Base-by-base conservation (phyloP, 2,113 vertebrate species). In the Casuarius casuarius region DNA sequence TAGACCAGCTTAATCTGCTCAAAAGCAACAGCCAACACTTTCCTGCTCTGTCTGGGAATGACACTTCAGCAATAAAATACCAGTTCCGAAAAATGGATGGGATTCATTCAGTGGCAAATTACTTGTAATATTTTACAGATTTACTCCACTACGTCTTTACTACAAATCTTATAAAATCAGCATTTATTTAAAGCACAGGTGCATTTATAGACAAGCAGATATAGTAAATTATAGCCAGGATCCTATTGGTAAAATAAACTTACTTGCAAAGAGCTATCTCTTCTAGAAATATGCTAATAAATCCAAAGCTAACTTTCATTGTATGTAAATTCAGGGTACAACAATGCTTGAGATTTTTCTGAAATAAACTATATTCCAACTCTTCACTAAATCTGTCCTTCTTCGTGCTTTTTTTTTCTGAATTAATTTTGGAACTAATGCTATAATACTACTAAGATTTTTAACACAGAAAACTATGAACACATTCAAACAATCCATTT, bases 81-180 rank as follows among this genome's bases (percentile, higher is more conserved):
- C 44, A 86, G 82, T 96, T 91, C 67, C 59, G 87, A 96, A 97
- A 93, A 96, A 97, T 42, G 81, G 72, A 96, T 87, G 68, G 42
- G 77, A 61, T 66, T 77, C 49, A 84, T 90, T 94, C 86, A 95
- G 51, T 44, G 17, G 58, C 67, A 97, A 97, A 95, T 83, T 92
- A 94, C 87, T 95, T 94, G 63, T 44, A 94, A 76, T 93, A 96
- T 94, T 97, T 96, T 89, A 94, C 21, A 95, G 90, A 96, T 96
- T 96, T 97, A 89, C 21, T 93, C 68, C 58, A 92, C 93, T 92
- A 96, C 48, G 95, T 62, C 56, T 84, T 84, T 78, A 92, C 82
- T 91, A 96, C 89, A 95, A 90, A 97, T 95, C 77, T 94, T 95
- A 89, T 58, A 92, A 97, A 95, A 85, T 94, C 79, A 95, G 65